Evolutionary conservation across 2,888 invertebrate genomes (phyloP).

Genomic region (Embidobia sp.): DNA sequence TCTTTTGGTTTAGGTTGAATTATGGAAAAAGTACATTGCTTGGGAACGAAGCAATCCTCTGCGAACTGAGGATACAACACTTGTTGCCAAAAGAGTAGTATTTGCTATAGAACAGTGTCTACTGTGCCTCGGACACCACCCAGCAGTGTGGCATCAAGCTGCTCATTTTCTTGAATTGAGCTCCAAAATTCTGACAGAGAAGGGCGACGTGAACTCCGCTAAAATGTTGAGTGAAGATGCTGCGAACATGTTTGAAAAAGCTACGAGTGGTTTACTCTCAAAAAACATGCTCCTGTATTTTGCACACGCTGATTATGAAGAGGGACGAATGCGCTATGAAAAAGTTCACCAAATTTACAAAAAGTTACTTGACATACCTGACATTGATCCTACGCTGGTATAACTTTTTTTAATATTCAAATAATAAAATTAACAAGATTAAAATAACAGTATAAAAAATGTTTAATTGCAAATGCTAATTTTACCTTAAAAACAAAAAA

Average conservation of each 20-base stretch:
- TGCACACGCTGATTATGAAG: slow-evolving; percentile 99
- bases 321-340: slow-evolving; percentile 96
- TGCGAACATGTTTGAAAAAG: slow-evolving; percentile 96
- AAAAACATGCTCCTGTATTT: slow-evolving; percentile 97
- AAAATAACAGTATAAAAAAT: too few species aligned
- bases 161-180: slow-evolving; percentile 98
- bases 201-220: slow-evolving; percentile 96
- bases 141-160: slow-evolving; percentile 99
- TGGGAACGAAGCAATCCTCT: slow-evolving; percentile 99
- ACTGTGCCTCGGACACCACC: slow-evolving; percentile 97
- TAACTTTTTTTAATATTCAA: background rate
- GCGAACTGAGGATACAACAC: slow-evolving; percentile 96
- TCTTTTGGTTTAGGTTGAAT: slow-evolving; percentile 87
- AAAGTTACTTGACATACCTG: slow-evolving; percentile 92
- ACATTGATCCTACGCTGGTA: slow-evolving; percentile 97
- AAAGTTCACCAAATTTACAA: slow-evolving; percentile 98
- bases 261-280: slow-evolving; percentile 93
- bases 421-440: too few species aligned
- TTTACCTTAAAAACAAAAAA: too few species aligned
- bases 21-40: slow-evolving; percentile 99
- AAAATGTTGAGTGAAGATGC: slow-evolving; percentile 97
- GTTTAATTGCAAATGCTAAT: too few species aligned
- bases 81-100: slow-evolving; percentile 96
- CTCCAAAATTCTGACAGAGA: slow-evolving; percentile 95
- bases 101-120: slow-evolving; percentile 99